Base-by-base conservation (phyloP, 2,797 vertebrate genomes). In the Odontamblyopus rebecca region DNA sequence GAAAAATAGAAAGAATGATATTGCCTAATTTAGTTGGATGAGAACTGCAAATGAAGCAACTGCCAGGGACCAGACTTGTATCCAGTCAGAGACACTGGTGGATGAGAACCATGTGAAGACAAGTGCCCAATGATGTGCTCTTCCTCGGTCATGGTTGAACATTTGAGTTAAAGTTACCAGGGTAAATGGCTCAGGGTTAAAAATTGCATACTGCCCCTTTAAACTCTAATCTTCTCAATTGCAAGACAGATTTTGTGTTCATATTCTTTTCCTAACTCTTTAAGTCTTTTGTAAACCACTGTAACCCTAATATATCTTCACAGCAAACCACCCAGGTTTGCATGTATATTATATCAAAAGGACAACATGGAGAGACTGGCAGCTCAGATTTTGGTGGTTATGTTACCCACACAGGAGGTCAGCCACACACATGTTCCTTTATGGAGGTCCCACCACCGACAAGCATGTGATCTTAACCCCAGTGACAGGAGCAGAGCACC, bases 401-500 rank as follows among this genome's bases (percentile, higher is more conserved):
- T 79, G 82, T 75, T 72, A 73, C 76, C 30, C 26, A 71, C 15
- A 56, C 26, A 30, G 54, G 64, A 82, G 82, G 85, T 88, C 84
- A 85, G 73, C 38, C 18, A 0, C 30, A 67, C 78, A 73, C 41
- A 19, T 78, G 81, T 81, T 84, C 69, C 79, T 82, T 78, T 61
- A 61, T n/a, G 41, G 79, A 77, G 81, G 67, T 56, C 29, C 60
- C n/a, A 73, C 77, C 68, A 60, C 66, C 41, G 26, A 86, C 79
- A 83, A 85, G 86, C 83, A 85, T 75, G 79, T 80, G 85, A 86
- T 84, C 78, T 82, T 89, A 87, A 90, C 89, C 90, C 88, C 78
- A 12, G 26, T 85, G 86, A 89, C 80, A 85, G 79, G 74, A 61
- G 75, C 75, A 59, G 71, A 12, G 81, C 9, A 76, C 71, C 23